Conservation (phyloP, 2,113 vertebrate genomes). For the Dendrocopos noguchii region DNA sequence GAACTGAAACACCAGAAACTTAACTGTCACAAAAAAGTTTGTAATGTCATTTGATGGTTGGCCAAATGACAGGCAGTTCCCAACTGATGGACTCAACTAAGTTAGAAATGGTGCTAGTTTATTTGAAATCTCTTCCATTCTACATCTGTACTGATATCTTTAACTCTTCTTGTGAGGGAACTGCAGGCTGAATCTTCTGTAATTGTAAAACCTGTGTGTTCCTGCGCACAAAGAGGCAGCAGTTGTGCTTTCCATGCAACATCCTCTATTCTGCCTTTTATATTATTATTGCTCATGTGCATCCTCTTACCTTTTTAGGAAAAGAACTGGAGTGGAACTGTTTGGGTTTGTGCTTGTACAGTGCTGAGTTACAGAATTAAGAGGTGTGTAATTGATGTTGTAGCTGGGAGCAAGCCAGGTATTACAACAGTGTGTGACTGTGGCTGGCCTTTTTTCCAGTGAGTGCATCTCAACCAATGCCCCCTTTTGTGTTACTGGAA, state of each 20-base stretch:
- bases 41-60: background rate
- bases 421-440: accelerated
- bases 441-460: background rate
- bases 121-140: background rate
- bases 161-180: background rate
- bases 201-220: background rate
- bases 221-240: background rate
- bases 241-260: background rate
- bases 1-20: background rate
- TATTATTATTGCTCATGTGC: background rate
- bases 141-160: background rate
- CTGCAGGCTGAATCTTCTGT: background rate
- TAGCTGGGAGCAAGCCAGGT: background rate
- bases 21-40: background rate
- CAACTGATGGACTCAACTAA: background rate
- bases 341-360: background rate
- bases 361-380: background rate
- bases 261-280: background rate
- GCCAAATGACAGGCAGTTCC: background rate
- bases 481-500: background rate
- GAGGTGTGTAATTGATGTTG: background rate
- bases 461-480: background rate
- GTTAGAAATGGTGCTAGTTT: background rate
- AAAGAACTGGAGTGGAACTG: background rate
- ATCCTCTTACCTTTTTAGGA: background rate